phyloP scores from a whole-genome alignment of 2,888 invertebrate genomes.

The Thera obeliscata region DNA sequence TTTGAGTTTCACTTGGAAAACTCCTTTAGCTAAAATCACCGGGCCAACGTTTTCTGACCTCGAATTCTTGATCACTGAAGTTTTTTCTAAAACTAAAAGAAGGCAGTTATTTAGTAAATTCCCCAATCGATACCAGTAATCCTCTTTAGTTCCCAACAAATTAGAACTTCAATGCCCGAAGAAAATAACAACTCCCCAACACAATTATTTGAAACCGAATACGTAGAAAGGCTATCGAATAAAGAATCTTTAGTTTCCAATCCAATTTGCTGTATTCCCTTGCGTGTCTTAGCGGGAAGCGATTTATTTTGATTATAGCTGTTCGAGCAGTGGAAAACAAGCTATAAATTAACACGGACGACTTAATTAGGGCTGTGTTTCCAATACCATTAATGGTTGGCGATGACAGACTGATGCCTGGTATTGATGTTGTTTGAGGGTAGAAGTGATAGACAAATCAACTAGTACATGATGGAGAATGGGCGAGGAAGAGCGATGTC shows the following conservation, averaged over 20 bases:
- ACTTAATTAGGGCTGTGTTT: slow-evolving; percentile 79
- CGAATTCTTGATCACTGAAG: slow-evolving; percentile 6
- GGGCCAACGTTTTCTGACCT: slow-evolving; percentile 5
- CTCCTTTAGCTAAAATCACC: not conserved
- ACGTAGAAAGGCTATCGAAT: slow-evolving; percentile 53
- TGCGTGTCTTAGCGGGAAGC: slow-evolving; percentile 73
- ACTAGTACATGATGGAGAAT: not conserved
- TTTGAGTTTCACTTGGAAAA: not conserved
- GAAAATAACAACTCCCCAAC: slow-evolving; percentile 42
- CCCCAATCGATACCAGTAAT: slow-evolving; percentile 33
- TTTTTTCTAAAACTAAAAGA: slow-evolving; percentile 21
- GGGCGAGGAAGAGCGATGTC: not conserved
- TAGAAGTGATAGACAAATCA: slow-evolving; percentile 52
- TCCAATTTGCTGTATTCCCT: slow-evolving; percentile 76
- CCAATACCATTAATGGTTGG: slow-evolving; percentile 78
- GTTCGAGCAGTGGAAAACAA: slow-evolving; percentile 72
- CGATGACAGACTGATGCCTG: slow-evolving; percentile 70
- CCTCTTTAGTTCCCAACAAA: slow-evolving; percentile 36
- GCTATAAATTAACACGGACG: slow-evolving; percentile 78
- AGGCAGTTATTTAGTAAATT: slow-evolving; percentile 22
- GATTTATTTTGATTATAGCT: slow-evolving; percentile 82
- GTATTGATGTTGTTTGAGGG: slow-evolving; percentile 70
- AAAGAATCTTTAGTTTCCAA: slow-evolving; percentile 67
- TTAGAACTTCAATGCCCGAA: slow-evolving; percentile 36
- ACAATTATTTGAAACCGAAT: slow-evolving; percentile 45